Evolutionary conservation across 2,797 vertebrate genomes (phyloP), one percentile per base, ranked within the genome.

Genomic region (Cetoscarus ocellatus): DNA sequence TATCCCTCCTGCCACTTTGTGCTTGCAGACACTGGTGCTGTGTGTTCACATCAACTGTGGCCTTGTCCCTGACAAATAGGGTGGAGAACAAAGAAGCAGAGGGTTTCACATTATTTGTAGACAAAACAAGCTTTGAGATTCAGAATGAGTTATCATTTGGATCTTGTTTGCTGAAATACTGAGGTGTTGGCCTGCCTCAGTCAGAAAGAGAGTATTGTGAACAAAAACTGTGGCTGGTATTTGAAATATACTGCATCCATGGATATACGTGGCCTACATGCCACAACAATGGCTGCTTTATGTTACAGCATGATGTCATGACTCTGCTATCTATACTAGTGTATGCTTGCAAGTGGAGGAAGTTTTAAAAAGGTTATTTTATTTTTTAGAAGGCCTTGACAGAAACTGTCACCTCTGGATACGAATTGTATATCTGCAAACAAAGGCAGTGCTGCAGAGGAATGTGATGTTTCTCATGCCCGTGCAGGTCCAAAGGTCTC

Each of bases 61-160:
- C 85, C 49, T 61, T 62, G 65, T 79, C 83, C 88, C 83, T 71
- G 19, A 51, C 14, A 36, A 71, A 81, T 35, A 60, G 72, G 70
- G 80, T 58, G 75, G 80, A 80, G 82, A 67, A 88, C 87, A 86
- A 72, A 84, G 75, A 84, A 39, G 69, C 63, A 80, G 80, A 87
- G 78, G 71, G 86, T 87, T 85, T 83, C 77, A 83, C 79, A 82
- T 85, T 86, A 78, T 87, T 86, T 78, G 68, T 69, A 91, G 91
- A 93, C 91, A 91, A 93, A 91, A 93, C 89, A 88, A 84, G 74
- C 84, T 88, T 91, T 90, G 75, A 90, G 64, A 57, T 63, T 60
- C 50, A 48, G 71, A 77, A 72, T 74, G 66, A 77, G 63, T 86
- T 84, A 73, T 90, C 66, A 48, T 82, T 79, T 72, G n/a, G 39